phyloP scores from a whole-genome alignment of 1,140 invertebrate genomes.

The Solen grandis region DNA sequence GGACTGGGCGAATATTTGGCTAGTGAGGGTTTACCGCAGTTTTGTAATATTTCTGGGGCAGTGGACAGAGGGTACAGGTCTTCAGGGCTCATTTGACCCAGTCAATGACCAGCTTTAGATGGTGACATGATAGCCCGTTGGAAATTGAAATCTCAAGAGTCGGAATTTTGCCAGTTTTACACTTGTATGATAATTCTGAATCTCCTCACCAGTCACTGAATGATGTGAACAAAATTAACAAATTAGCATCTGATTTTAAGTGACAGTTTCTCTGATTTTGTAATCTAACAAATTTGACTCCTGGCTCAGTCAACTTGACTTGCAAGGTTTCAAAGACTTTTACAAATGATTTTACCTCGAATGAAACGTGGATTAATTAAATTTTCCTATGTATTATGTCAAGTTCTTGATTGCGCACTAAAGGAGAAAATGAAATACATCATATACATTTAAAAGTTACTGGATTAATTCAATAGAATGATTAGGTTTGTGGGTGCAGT shows the following conservation, averaged over 20 bases:
- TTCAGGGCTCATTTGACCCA: conserved; percentile 35
- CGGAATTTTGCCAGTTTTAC: not conserved
- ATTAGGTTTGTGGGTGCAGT: no score
- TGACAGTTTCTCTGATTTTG: not conserved
- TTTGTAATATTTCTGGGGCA: conserved; percentile 12
- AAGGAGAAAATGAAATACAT: no score
- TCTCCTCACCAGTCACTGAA: not conserved
- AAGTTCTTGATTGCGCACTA: no score
- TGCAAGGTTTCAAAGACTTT: no score
- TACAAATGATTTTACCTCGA: no score
- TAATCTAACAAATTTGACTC: no score
- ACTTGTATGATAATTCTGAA: not conserved
- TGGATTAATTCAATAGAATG: no score
- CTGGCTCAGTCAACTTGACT: no score
- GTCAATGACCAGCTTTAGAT: conserved; percentile 9
- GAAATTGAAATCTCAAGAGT: conserved; percentile 48
- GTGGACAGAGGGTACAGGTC: not conserved
- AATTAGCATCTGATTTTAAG: not conserved
- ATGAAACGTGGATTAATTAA: no score
- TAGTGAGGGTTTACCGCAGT: not conserved
- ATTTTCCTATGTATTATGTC: no score
- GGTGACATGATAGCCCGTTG: conserved; percentile 23
- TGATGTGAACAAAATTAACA: not conserved
- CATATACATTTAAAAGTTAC: no score
- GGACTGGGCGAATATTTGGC: not conserved